phyloP scores from a whole-genome alignment of 2,797 vertebrate genomes.

The Yasuhikotakia modesta region DNA sequence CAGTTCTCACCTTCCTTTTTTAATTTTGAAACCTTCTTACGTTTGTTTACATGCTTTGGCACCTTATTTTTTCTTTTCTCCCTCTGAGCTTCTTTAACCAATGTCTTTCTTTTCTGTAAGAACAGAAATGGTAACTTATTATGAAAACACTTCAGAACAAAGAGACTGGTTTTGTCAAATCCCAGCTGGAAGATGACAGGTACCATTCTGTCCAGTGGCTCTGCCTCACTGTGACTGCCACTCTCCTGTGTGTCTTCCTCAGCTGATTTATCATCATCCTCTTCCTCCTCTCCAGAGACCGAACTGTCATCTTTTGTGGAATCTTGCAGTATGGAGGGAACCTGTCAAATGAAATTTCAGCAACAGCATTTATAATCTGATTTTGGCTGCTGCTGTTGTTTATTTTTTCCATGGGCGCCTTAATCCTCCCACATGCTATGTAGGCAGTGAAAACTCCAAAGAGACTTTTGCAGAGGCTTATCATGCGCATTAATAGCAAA shows the following conservation, averaged over 20 bases:
- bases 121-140: neutral
- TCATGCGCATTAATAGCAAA: slow-evolving; percentile 6
- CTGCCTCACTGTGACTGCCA: slow-evolving; percentile 61
- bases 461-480: neutral
- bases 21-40: slow-evolving; percentile 87
- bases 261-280: slow-evolving; percentile 49
- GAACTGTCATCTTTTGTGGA: slow-evolving; percentile 62
- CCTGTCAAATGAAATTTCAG: slow-evolving; percentile 64
- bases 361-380: slow-evolving; percentile 3
- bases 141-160: neutral
- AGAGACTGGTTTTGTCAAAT: neutral
- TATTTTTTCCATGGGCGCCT: slow-evolving; percentile 1
- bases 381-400: slow-evolving; percentile 16
- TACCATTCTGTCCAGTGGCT: slow-evolving; percentile 85
- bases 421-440: slow-evolving; percentile 45
- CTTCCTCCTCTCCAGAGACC: slow-evolving; percentile 74
- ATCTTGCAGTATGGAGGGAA: slow-evolving; percentile 87
- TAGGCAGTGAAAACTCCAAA: slow-evolving; percentile 10
- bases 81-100: slow-evolving; percentile 90
- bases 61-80: slow-evolving; percentile 90
- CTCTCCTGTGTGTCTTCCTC: slow-evolving; percentile 56
- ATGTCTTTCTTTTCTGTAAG: slow-evolving; percentile 88
- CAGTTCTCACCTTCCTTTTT: slow-evolving; percentile 83
- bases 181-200: neutral
- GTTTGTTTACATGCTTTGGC: slow-evolving; percentile 93